Evolutionary conservation across 1,140 invertebrate species (phyloP), one percentile per base, ranked within the genome.

Genomic region (Drosophila pseudoananassae): DNA sequence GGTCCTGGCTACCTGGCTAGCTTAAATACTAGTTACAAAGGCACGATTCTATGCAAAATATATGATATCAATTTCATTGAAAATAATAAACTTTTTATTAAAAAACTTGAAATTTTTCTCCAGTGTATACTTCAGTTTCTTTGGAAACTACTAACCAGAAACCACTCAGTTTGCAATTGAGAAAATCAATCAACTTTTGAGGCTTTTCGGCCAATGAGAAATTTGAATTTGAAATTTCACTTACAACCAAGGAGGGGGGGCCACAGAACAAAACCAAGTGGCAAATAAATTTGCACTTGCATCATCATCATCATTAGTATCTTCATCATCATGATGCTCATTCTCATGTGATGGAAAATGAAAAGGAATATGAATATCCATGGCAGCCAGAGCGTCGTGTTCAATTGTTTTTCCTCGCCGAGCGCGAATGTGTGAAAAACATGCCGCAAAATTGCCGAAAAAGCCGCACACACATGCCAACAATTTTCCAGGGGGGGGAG

Each of bases 251-350:
- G 3, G 38, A 3, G 36, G 25, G 71, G 10, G 31, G 33, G n/a
- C n/a, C 10, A 27, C 82, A 65, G 45, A 46, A 71, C 82, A 66
- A 33, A 36, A 71, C 78, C 78, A 85, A 85, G 82, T 85, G 82
- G 81, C 82, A 87, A 87, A 87, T 87, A 82, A 87, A 85, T 85
- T 87, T 88, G 82, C 82, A 85, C 82, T 85, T 85, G 82, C 82
- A 85, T 87, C 82, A 85, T 82, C 81, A 76, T 23, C 58, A 54
- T 33, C 56, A 33, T 14, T 38, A n/a, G n/a, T n/a, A 66, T 31
- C 45, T 14, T 12, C 33, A 23, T 40, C 10, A 20, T 20, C 20
- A 20, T 20, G 20, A 20, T 20, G 20, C 6, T 8, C 15, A 54
- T 43, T 31, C 12, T 33, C 31, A 58, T 53, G 47, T 31, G 63